Percentiles rank a stretch among this genome's conserved stretches.
These are phyloP conservation scores for Murina feae DNA, from an alignment of 2,113 vertebrate species.

Conservation along the genomic window DNA sequence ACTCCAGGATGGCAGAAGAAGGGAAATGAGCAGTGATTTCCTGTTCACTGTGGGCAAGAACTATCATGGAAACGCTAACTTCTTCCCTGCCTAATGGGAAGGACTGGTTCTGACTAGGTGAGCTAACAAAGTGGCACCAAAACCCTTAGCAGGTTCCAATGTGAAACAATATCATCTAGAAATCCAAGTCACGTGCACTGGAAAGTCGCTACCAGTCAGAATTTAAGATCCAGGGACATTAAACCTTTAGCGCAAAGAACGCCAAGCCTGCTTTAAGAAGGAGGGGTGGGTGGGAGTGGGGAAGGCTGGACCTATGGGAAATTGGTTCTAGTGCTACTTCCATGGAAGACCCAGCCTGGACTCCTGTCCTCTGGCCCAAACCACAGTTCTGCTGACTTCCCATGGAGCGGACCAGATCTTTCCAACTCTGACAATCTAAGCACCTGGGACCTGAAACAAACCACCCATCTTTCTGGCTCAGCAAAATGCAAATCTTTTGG, in stretches of 20 bases:
- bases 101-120: neutral
- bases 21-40: neutral
- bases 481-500: constrained; percentile 15
- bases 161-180: neutral
- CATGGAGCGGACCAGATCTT: neutral
- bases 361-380: neutral
- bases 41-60: neutral
- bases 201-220: neutral
- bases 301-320: neutral
- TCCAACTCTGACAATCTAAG: neutral
- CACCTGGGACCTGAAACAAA: neutral
- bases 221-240: neutral
- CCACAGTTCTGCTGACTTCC: neutral
- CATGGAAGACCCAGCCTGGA: neutral
- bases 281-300: neutral
- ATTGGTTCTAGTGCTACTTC: neutral
- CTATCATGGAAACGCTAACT: neutral
- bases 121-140: neutral
- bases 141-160: neutral
- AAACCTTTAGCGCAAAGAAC: neutral
- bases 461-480: neutral
- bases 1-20: neutral
- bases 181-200: neutral
- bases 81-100: neutral
- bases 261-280: neutral